Evolutionary conservation across 2,888 invertebrate species (phyloP).

Genomic region (Ephialtes manifestator): DNA sequence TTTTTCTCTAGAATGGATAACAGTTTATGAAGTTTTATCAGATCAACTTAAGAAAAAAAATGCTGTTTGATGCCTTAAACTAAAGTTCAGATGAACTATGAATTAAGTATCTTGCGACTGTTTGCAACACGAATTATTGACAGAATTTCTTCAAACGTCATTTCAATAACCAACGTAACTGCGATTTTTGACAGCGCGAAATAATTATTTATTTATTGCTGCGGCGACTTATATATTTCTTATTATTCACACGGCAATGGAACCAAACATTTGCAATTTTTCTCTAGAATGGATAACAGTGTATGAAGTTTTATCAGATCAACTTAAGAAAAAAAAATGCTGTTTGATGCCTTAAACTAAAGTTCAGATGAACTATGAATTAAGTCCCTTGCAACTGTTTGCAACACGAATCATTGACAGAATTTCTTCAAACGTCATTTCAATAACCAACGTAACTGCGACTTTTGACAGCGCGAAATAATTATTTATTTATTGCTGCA

Average conservation of each 20-base stretch:
- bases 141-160: conserved; percentile 23
- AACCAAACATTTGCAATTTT: no score
- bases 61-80: not conserved
- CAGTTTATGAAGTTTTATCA: no score
- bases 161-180: not conserved
- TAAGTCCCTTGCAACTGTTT: conserved; percentile 41
- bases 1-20: no score
- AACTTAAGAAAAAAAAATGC: not conserved
- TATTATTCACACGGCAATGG: not conserved
- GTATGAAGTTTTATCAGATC: no score
- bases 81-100: not conserved
- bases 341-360: not conserved
- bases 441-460: not conserved
- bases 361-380: not conserved
- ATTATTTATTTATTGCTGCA: conserved; percentile 1
- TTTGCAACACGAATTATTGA: conserved; percentile 8
- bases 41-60: no score
- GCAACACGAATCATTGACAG: not conserved
- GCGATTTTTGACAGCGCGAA: conserved; percentile 6
- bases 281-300: no score
- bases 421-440: conserved; percentile 24
- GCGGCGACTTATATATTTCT: not conserved
- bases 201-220: conserved; percentile 8
- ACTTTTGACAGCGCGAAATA: conserved; percentile 19
- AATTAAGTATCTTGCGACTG: conserved; percentile 35